A percentile compares a stretch with the other conserved stretches of the same genome.
phyloP scores from a whole-genome alignment of 1,140 invertebrate genomes.

The Lithobius niger region DNA sequence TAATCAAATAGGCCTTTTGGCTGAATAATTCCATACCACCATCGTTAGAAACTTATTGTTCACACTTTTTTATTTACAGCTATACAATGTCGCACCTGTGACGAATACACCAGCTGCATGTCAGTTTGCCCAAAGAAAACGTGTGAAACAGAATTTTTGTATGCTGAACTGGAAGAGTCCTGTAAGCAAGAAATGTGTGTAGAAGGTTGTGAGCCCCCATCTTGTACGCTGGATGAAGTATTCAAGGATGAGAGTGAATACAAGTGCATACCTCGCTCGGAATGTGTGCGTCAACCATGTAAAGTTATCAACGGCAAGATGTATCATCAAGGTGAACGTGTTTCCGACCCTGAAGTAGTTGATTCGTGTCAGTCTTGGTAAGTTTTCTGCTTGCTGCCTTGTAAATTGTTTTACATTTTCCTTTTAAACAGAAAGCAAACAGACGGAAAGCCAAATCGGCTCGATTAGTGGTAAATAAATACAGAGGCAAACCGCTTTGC shows the following conservation, averaged over 20 bases:
- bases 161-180: slow-evolving; percentile 36
- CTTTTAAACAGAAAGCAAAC: no score
- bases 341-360: slow-evolving; percentile 37
- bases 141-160: slow-evolving; percentile 58
- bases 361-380: slow-evolving; percentile 62
- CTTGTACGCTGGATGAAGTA: slow-evolving; percentile 52
- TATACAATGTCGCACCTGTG: slow-evolving; percentile 73
- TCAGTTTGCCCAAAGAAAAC: slow-evolving; percentile 64
- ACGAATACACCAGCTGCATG: slow-evolving; percentile 63
- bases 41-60: no score
- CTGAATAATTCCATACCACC: no score
- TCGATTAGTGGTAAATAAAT: no score
- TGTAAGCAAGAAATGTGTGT: slow-evolving; percentile 60
- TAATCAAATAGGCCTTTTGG: no score
- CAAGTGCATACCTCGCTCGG: slow-evolving; percentile 54
- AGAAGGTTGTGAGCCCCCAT: slow-evolving; percentile 57
- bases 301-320: slow-evolving; percentile 45
- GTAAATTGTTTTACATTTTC: no score
- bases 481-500: no score
- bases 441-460: no score
- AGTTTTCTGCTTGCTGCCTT: no score
- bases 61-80: slow-evolving; percentile 41
- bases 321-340: slow-evolving; percentile 61
- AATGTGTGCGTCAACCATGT: slow-evolving; percentile 51
- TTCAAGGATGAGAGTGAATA: slow-evolving; percentile 50